Conservation (phyloP, 2,113 vertebrate species). For the Arenaria interpres region DNA sequence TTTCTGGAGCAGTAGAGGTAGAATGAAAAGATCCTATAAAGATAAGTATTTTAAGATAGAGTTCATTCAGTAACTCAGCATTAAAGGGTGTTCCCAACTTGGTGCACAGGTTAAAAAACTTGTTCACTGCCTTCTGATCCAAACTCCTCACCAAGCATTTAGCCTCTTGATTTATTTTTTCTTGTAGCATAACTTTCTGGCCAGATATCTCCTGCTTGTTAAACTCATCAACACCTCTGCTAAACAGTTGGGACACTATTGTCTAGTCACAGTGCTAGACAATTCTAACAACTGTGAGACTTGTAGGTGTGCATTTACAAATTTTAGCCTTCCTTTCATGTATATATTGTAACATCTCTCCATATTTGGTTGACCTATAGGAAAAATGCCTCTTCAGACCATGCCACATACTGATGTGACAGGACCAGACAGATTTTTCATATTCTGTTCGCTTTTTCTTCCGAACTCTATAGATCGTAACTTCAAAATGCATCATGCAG, state of each 20-base stretch:
- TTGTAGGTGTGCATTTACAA: background rate
- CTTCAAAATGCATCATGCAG: background rate
- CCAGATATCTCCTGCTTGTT: background rate
- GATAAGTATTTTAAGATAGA: background rate
- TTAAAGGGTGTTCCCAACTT: background rate
- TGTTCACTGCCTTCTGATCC: background rate
- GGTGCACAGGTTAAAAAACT: background rate
- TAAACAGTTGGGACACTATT: background rate
- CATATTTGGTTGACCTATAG: background rate
- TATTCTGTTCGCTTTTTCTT: background rate
- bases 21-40: slow-evolving; percentile 23
- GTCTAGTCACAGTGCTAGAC: background rate
- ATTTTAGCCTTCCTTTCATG: background rate
- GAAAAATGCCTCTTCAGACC: background rate
- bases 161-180: background rate
- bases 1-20: background rate
- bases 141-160: background rate
- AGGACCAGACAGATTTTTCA: background rate
- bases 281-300: background rate
- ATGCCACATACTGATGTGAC: background rate
- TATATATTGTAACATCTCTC: background rate
- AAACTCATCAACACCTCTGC: background rate
- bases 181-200: background rate
- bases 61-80: background rate
- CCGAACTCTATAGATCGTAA: background rate